These are phyloP conservation scores for Saguinus midas DNA, from an alignment of 2,113 vertebrate genomes.

Conservation along the genomic window DNA sequence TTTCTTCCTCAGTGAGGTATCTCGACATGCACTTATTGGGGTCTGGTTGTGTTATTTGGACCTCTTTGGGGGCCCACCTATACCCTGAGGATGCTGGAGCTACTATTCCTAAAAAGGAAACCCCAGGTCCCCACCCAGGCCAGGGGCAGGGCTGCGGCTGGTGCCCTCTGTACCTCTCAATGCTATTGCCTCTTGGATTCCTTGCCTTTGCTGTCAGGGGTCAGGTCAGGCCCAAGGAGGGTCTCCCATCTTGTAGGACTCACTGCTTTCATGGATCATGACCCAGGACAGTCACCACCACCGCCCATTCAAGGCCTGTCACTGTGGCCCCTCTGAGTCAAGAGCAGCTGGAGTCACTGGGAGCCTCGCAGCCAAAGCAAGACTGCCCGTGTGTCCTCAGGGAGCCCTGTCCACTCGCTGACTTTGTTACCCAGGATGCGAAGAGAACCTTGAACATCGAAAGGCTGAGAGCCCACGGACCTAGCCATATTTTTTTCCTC, in stretches of 20 bases:
- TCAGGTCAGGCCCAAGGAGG: constrained; percentile 86
- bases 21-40: constrained; percentile 70
- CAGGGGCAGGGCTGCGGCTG: constrained; percentile 80
- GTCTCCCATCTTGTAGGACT: constrained; percentile 85
- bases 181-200: constrained; percentile 88
- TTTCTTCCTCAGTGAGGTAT: constrained; percentile 71
- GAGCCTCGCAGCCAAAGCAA: constrained; percentile 86
- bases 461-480: constrained; percentile 83
- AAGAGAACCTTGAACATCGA: constrained; percentile 90
- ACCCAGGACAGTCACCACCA: constrained; percentile 90
- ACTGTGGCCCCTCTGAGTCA: constrained; percentile 85
- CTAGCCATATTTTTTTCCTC: constrained; percentile 79
- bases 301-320: constrained; percentile 86
- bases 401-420: constrained; percentile 85
- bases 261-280: constrained; percentile 91
- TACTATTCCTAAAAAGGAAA: constrained; percentile 84
- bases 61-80: constrained; percentile 79
- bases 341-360: constrained; percentile 89
- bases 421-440: constrained; percentile 88
- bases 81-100: constrained; percentile 80
- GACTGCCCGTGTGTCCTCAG: constrained; percentile 84
- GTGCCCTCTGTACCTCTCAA: constrained; percentile 80
- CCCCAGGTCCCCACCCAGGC: constrained; percentile 83
- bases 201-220: constrained; percentile 88
- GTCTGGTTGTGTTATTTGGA: constrained; percentile 76